These are phyloP conservation scores for Sphyrna mokarran DNA, from an alignment of 2,113 vertebrate genomes.

Conservation along the genomic window DNA sequence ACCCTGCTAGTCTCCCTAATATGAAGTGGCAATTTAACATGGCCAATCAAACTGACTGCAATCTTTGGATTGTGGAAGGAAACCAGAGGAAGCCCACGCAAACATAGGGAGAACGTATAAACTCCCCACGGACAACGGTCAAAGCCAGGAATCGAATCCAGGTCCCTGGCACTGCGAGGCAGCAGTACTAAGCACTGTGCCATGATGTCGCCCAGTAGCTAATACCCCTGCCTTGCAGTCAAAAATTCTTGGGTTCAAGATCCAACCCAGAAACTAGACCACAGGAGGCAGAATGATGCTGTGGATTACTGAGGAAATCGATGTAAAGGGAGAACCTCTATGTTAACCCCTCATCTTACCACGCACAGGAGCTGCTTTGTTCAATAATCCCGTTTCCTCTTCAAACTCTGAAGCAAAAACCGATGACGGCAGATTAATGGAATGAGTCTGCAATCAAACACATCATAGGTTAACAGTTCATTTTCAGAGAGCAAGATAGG, in stretches of 20 bases:
- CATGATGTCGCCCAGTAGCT: too few relatives aligned
- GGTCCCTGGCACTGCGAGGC: too few relatives aligned
- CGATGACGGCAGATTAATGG: slow-evolving; percentile 85
- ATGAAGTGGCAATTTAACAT: too few relatives aligned
- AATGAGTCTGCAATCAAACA: slow-evolving; percentile 54
- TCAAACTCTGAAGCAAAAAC: slow-evolving; percentile 97
- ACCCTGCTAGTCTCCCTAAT: too few relatives aligned
- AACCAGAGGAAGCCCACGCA: too few relatives aligned
- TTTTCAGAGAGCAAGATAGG: not conserved
- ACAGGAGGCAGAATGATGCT: not conserved
- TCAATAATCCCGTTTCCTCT: slow-evolving; percentile 87
- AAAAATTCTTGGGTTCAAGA: not conserved
- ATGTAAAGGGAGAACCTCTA: not conserved
- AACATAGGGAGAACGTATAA: too few relatives aligned
- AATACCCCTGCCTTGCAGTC: not conserved
- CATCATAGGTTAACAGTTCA: not conserved
- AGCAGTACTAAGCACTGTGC: too few relatives aligned
- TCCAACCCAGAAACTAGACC: not conserved
- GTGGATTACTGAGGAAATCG: not conserved
- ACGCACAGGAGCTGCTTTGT: slow-evolving; percentile 93
- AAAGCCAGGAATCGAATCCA: too few relatives aligned
- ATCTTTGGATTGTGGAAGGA: too few relatives aligned
- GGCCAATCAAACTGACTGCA: too few relatives aligned
- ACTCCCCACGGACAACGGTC: too few relatives aligned
- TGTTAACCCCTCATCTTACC: slow-evolving; percentile 53